Conservation (phyloP, 2,113 vertebrate species). For the Equus quagga region DNA sequence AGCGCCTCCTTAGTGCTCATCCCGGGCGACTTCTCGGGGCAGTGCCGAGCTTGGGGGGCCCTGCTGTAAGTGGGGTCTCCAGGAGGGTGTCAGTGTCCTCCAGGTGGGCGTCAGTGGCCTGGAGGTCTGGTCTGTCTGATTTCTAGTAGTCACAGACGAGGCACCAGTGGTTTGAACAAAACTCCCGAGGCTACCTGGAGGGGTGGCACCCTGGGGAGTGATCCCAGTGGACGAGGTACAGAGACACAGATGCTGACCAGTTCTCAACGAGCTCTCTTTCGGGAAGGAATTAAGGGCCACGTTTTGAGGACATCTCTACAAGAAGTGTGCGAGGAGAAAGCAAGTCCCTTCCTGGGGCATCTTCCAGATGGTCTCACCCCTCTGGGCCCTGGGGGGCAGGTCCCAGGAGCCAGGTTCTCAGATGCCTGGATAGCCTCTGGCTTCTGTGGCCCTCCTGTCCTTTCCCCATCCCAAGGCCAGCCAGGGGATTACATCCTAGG, state of each 20-base stretch:
- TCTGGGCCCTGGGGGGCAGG: fast-evolving
- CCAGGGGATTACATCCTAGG: conserved; percentile 82
- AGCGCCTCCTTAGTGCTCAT: fast-evolving
- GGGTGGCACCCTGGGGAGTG: fast-evolving
- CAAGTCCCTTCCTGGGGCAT: no score
- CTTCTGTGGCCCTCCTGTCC: neutral
- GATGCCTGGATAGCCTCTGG: neutral
- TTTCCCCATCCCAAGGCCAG: conserved; percentile 81
- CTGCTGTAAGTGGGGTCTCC: neutral
- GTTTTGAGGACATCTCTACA: neutral
- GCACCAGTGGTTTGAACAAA: neutral
- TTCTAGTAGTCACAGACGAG: neutral
- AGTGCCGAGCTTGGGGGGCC: no score
- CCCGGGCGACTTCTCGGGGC: fast-evolving
- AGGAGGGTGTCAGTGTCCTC: neutral
- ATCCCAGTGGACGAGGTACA: fast-evolving
- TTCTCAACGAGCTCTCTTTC: fast-evolving
- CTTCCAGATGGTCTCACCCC: neutral
- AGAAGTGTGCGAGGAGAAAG: neutral
- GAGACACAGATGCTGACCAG: fast-evolving
- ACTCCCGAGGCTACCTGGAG: fast-evolving
- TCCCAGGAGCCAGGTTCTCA: neutral
- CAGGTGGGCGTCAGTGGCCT: neutral
- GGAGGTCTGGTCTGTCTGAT: neutral
- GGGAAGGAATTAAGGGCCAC: neutral